phyloP scores from a whole-genome alignment of 2,797 vertebrate species.

The Hydrophis major region DNA sequence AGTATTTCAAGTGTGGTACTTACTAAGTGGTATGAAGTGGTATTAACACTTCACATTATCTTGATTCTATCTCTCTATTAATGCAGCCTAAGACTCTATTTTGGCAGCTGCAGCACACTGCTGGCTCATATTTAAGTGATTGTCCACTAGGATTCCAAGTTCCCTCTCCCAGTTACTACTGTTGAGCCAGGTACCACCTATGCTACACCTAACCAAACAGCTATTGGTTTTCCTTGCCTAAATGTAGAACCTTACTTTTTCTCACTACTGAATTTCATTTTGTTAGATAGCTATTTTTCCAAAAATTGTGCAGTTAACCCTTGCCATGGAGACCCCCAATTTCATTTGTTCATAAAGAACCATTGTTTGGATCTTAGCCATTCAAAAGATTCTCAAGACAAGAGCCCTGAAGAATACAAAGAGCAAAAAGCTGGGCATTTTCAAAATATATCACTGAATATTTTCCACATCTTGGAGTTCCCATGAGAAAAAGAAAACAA shows the following conservation, averaged over 20 bases:
- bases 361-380: slow-evolving; percentile 24
- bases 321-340: slow-evolving; percentile 6
- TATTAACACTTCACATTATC: not conserved
- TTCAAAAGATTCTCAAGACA: not conserved
- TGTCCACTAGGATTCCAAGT: not conserved
- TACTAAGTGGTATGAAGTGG: not conserved
- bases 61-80: not conserved
- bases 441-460: slow-evolving; percentile 7
- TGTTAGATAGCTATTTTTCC: slow-evolving; percentile 36
- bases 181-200: not conserved
- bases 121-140: not conserved
- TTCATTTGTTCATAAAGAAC: slow-evolving; percentile 23
- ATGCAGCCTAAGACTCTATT: not conserved
- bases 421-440: slow-evolving; percentile 32
- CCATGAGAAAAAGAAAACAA: not conserved
- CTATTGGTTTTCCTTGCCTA: not conserved
- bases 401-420: slow-evolving; percentile 40
- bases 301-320: not conserved
- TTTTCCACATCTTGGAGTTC: not conserved
- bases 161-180: not conserved
- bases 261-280: not conserved
- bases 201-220: not conserved
- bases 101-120: not conserved
- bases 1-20: not conserved
- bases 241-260: not conserved